Evolutionary conservation across 2,113 vertebrate genomes (phyloP), one percentile per base, ranked within the genome.

Genomic region (Varanus salvator): DNA sequence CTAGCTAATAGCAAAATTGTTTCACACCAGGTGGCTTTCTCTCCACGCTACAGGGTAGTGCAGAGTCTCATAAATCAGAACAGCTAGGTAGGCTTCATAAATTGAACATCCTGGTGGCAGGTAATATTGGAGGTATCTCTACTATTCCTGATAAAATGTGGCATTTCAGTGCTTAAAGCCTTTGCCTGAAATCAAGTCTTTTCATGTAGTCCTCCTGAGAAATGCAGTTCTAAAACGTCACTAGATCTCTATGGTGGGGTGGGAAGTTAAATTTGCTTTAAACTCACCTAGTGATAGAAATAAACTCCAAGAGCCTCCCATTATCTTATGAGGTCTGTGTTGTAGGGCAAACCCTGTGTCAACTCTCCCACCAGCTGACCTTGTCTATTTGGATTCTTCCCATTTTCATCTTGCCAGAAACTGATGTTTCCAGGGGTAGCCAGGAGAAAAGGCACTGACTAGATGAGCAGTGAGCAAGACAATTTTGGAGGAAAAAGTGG

Each of bases 91-190:
- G 86, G 74, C 81, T 81, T 23, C 86, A 12, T 0, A 0, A 83
- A 21, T 87, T 80, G 85, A 82, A 91, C 87, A 84, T 74, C 66
- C 1, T 44, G 85, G 3, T 52, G 78, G 52, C 57, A 80, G 23
- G 25, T 89, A 92, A 50, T 86, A 60, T 11, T 38, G 60, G 83
- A 87, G 77, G 88, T 76, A 80, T 77, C 8, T 69, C 44, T 0
- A 1, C 83, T 90, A n/a, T 38, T 54, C 87, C 83, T 48, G 76
- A 87, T 92, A 74, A 94, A 92, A 52, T 27, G 52, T 87, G 50
- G 25, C 0, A 5, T 93, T 94, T 92, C 66, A 29, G 60, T 92
- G 68, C 91, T 93, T 96, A 94, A 86, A 38, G 57, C 88, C 90
- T 94, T 92, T 90, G 75, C 76, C 84, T 86, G 64, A 87, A 84